Conservation (phyloP, 2,888 invertebrate genomes). For the Lysandra coridon region DNA sequence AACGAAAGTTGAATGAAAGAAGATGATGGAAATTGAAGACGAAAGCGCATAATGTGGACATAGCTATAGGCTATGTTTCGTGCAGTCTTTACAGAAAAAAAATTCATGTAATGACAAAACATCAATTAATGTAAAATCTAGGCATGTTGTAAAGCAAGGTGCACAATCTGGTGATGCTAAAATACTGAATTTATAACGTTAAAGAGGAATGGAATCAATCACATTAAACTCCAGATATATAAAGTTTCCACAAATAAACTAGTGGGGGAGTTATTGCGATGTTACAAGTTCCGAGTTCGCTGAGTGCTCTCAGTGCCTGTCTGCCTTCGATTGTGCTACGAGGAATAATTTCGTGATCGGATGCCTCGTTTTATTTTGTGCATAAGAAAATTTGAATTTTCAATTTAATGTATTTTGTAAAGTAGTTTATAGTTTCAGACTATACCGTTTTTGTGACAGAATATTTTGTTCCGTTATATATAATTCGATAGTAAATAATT, state of each 20-base stretch:
- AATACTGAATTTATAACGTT: conserved; percentile 20
- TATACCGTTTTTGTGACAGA: neutral
- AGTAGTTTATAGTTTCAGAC: neutral
- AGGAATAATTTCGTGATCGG: conserved; percentile 43
- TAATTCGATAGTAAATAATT: neutral
- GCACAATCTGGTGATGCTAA: neutral
- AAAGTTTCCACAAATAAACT: conserved; percentile 47
- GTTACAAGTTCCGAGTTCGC: conserved; percentile 56
- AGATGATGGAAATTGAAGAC: no score
- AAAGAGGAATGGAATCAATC: conserved; percentile 27
- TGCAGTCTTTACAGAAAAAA: no score
- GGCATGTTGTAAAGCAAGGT: neutral
- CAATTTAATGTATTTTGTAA: neutral
- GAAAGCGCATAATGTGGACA: no score
- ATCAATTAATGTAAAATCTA: neutral
- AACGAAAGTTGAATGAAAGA: no score
- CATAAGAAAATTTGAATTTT: conserved; percentile 15
- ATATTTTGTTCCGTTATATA: no score
- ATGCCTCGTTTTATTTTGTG: conserved; percentile 23
- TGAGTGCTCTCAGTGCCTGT: conserved; percentile 50
- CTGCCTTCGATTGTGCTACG: conserved; percentile 45
- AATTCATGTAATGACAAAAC: no score
- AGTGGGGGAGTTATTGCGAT: conserved; percentile 56
- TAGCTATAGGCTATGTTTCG: no score
- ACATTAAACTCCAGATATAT: conserved; percentile 40